These are phyloP conservation scores for Petrocephalus microphthalmus DNA, from an alignment of 2,113 vertebrate genomes.

Conservation along the genomic window DNA sequence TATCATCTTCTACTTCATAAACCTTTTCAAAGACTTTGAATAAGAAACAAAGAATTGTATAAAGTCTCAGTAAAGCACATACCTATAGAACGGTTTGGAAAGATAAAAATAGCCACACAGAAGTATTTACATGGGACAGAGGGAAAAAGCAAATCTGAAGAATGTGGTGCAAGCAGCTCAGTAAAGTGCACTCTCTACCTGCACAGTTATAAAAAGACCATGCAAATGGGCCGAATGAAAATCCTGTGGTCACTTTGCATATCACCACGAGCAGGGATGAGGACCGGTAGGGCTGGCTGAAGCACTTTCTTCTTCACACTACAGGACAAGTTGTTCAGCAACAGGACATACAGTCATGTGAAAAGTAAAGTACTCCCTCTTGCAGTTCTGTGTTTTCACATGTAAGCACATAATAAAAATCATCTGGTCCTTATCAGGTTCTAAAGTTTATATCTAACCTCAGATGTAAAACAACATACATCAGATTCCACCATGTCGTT, in stretches of 20 bases:
- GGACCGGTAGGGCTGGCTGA: background rate
- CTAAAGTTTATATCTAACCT: too few species aligned
- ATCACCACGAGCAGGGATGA: background rate
- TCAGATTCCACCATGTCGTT: too few species aligned
- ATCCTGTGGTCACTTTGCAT: slow-evolving; percentile 1
- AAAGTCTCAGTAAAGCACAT: background rate
- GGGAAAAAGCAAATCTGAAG: background rate
- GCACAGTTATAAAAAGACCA: background rate
- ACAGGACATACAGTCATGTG: background rate
- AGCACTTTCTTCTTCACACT: background rate
- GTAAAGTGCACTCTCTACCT: background rate
- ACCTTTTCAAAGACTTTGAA: background rate
- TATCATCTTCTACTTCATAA: background rate
- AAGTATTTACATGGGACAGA: background rate
- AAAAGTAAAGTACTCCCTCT: too few species aligned
- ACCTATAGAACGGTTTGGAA: background rate
- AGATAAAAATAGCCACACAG: background rate
- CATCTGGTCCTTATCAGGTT: too few species aligned
- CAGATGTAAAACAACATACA: too few species aligned
- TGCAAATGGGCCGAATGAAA: background rate
- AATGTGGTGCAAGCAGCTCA: background rate
- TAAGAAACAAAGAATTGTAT: too few species aligned
- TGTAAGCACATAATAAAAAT: too few species aligned
- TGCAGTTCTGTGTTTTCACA: too few species aligned
- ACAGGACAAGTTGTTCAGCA: background rate